Conservation (phyloP, 2,113 vertebrate genomes). For the Nicator chloris region DNA sequence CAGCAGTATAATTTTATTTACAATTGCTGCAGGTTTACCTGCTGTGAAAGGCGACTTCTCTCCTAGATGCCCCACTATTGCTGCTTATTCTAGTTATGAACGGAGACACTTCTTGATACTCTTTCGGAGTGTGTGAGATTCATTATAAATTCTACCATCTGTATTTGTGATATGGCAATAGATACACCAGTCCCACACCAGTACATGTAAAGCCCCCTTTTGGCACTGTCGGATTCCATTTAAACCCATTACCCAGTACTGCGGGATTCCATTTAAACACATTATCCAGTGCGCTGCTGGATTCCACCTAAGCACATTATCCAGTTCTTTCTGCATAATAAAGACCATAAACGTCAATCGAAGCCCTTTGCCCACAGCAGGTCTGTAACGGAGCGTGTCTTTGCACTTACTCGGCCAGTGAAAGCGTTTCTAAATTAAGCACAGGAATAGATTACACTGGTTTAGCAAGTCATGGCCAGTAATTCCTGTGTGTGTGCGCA, state of each 20-base stretch:
- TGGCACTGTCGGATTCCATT: neutral
- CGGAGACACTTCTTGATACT: accelerated
- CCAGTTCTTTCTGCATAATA: neutral
- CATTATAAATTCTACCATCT: neutral
- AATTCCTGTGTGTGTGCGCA: accelerated
- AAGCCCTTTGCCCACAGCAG: neutral
- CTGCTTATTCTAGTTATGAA: neutral
- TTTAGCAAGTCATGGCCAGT: accelerated
- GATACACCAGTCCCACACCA: neutral
- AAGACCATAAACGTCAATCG: too few relatives aligned
- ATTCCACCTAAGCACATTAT: neutral
- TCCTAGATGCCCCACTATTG: neutral
- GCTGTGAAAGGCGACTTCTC: neutral
- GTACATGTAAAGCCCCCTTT: neutral
- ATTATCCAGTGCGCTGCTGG: neutral
- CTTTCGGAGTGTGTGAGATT: neutral
- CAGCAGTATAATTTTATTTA: neutral
- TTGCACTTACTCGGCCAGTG: too few relatives aligned
- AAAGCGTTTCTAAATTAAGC: neutral
- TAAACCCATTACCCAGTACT: neutral
- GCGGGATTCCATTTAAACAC: neutral
- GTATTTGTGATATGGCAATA: neutral
- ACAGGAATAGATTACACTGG: accelerated
- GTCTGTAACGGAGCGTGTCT: too few relatives aligned
- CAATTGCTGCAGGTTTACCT: neutral